Conservation (phyloP, 2,888 invertebrate genomes). For the Zeuzera pyrina region DNA sequence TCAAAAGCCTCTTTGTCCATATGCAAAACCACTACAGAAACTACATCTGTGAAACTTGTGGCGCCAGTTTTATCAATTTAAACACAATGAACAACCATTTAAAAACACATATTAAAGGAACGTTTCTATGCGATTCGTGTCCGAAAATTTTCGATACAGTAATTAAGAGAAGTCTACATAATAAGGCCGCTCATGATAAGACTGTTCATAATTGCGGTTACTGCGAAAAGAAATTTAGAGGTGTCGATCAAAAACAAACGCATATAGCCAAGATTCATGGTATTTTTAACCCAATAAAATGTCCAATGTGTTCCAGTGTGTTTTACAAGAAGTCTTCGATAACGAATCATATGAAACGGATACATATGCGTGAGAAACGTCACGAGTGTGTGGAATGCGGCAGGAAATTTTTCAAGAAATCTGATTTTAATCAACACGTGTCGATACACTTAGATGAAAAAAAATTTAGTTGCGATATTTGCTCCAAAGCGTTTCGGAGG, state of each 20-base stretch:
- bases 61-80: neutral
- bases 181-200: neutral
- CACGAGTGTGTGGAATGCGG: slow-evolving; percentile 22
- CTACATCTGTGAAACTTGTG: neutral
- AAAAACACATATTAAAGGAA: neutral
- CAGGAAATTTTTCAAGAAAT: slow-evolving; percentile 32
- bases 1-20: neutral
- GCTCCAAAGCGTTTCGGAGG: slow-evolving; percentile 27
- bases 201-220: neutral
- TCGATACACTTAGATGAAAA: slow-evolving; percentile 37
- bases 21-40: neutral
- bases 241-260: slow-evolving; percentile 16
- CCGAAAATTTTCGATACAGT: neutral
- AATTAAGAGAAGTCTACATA: neutral
- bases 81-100: neutral
- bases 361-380: slow-evolving; percentile 21
- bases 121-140: neutral
- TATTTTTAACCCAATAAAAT: slow-evolving; percentile 11
- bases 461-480: slow-evolving; percentile 39
- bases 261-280: slow-evolving; percentile 20
- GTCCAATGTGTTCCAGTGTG: slow-evolving; percentile 18
- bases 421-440: slow-evolving; percentile 38
- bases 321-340: slow-evolving; percentile 15
- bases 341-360: slow-evolving; percentile 15
- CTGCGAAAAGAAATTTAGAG: slow-evolving; percentile 16